Evolutionary conservation across 2,113 vertebrate genomes (phyloP), one percentile per base, ranked within the genome.

Genomic region (Theristicus caerulescens): DNA sequence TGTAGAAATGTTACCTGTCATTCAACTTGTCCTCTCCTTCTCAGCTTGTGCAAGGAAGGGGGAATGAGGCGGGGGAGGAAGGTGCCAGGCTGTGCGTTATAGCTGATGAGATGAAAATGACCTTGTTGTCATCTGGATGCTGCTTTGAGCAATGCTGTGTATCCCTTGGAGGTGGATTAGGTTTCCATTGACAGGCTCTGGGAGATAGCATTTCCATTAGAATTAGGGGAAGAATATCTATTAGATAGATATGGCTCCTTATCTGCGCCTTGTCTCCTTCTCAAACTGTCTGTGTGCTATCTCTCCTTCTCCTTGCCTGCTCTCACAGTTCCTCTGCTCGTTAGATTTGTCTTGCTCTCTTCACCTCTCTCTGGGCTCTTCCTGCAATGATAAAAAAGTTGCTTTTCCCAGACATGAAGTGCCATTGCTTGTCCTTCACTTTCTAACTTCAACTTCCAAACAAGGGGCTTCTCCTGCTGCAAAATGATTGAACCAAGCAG

Each of bases 131-230:
- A 8, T 64, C 81, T 78, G 42, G 54, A 89, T 89, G 94, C 52
- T 71, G 51, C 58, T 82, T 92, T 92, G 31, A 90, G 76, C 55
- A 74, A 40, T 64, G 44, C 40, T 59, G 9, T 5, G 1, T 72
- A 81, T 90, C 36, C 76, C 74, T 96, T 44, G 12, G 46, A 93
- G 59, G 40, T 93, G 76, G 91, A 90, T 96, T 94, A 94, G 24
- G 10, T 97, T 97, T 92, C 86, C 52, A 91, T 57, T 82, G 95
- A 93, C 90, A 97, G 77, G 58, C 47, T 91, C 44, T 65, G 72
- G n/a, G 80, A 96, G 88, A 94, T 54, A 90, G 74, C 76, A 84
- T 95, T 97, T 97, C 96, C 87, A 96, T 95, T 77, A 95, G 89
- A 94, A 93, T 88, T 67, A 93, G 62, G 51, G 58, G 57, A 94